phyloP scores from a whole-genome alignment of 1,140 invertebrate species.

The Elymnias hypermnestra region DNA sequence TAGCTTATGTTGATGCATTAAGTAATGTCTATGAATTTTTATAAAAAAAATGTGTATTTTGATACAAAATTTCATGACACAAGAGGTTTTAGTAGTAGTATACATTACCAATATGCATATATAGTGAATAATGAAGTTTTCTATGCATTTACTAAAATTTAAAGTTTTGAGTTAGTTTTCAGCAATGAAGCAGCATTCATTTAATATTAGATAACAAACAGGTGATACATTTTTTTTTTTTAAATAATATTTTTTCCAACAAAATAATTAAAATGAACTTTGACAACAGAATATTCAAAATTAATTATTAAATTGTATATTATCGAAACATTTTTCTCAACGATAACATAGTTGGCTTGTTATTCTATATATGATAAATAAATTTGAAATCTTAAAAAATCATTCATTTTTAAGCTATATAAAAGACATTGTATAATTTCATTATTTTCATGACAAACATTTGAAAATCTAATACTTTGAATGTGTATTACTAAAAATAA shows the following conservation, averaged over 20 bases:
- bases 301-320: neutral
- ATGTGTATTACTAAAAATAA: constrained; percentile 12
- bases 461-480: too few relatives aligned
- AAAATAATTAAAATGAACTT: too few relatives aligned
- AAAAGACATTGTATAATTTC: too few relatives aligned
- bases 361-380: neutral
- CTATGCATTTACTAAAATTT: neutral
- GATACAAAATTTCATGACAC: constrained; percentile 16
- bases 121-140: neutral
- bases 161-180: too few relatives aligned
- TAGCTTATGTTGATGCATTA: constrained; percentile 7
- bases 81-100: neutral
- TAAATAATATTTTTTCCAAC: too few relatives aligned
- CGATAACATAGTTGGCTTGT: too few relatives aligned
- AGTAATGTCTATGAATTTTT: constrained; percentile 14
- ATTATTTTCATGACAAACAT: too few relatives aligned
- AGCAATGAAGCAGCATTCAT: too few relatives aligned
- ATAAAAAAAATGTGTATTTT: constrained; percentile 14
- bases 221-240: too few relatives aligned
- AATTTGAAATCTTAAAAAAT: neutral
- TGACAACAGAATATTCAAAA: too few relatives aligned
- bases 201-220: too few relatives aligned
- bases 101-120: neutral
- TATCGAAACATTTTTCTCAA: neutral
- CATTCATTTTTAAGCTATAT: too few relatives aligned